Percentiles rank a stretch among this genome's conserved stretches.
These are phyloP conservation scores for Sturmia bella DNA, from an alignment of 2,888 invertebrate species.

Conservation along the genomic window DNA sequence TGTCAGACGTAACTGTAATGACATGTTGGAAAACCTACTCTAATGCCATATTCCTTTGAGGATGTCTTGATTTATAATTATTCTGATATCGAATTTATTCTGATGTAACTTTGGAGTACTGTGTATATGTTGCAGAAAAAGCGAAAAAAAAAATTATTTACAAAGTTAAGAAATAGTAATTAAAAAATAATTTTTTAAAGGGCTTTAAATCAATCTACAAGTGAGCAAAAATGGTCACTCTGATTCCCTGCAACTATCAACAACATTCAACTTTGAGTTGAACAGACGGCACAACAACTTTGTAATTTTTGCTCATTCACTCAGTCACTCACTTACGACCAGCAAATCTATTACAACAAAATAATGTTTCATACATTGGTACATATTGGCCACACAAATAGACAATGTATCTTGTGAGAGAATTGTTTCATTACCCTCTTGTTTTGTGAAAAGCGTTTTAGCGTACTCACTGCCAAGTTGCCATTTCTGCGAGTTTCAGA, in stretches of 20 bases:
- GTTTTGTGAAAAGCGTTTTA: slow-evolving; percentile 26
- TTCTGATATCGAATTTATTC: too few species aligned
- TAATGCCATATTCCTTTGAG: too few species aligned
- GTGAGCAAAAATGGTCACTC: too few species aligned
- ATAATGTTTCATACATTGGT: background rate
- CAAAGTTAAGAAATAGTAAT: too few species aligned
- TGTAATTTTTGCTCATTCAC: slow-evolving; percentile 35
- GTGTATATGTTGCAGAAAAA: too few species aligned
- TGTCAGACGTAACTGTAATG: too few species aligned
- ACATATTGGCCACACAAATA: slow-evolving; percentile 11
- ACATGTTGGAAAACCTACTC: too few species aligned
- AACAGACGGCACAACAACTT: slow-evolving; percentile 21
- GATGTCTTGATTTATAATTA: too few species aligned
- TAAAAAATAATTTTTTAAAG: too few species aligned
- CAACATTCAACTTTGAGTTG: slow-evolving; percentile 14
- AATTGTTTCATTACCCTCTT: slow-evolving; percentile 28
- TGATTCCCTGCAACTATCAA: slow-evolving; percentile 53
- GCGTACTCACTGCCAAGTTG: slow-evolving; percentile 20
- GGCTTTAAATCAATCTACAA: too few species aligned
- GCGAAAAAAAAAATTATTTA: too few species aligned
- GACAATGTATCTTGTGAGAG: slow-evolving; percentile 17
- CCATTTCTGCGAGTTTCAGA: background rate
- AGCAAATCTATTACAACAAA: slow-evolving; percentile 34
- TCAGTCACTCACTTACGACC: slow-evolving; percentile 20
- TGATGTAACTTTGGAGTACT: too few species aligned